Evolutionary conservation across 1,140 invertebrate species (phyloP).

Genomic region (Drosophila willistoni): DNA sequence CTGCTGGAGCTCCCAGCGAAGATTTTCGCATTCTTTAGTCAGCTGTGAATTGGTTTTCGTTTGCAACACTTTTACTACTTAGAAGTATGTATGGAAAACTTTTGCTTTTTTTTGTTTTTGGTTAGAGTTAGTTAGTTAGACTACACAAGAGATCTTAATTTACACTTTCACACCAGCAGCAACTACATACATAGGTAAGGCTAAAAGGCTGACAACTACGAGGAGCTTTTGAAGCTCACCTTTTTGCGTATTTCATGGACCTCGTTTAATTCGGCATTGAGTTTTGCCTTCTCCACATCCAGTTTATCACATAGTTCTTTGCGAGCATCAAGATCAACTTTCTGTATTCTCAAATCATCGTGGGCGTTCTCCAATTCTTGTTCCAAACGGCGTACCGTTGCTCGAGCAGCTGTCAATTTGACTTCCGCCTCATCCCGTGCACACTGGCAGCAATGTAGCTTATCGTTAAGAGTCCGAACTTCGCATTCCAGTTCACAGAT

Average conservation of each 20-base stretch:
- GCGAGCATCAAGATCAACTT: conserved; percentile 70
- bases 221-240: conserved; percentile 49
- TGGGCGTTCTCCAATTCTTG: conserved; percentile 54
- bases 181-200: too few relatives aligned
- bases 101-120: neutral
- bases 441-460: conserved; percentile 53
- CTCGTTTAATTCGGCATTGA: conserved; percentile 76
- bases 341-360: conserved; percentile 56
- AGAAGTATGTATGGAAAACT: neutral
- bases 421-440: conserved; percentile 57
- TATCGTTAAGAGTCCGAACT: conserved; percentile 54
- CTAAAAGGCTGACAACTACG: conserved; percentile 6
- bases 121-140: neutral
- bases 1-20: conserved; percentile 60
- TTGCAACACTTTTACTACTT: conserved; percentile 11
- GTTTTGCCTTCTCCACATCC: conserved; percentile 70
- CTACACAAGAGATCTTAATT: neutral
- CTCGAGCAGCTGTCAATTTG: conserved; percentile 46
- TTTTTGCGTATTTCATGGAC: conserved; percentile 64
- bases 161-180: neutral
- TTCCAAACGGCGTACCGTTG: conserved; percentile 50
- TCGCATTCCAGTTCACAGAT: conserved; percentile 72
- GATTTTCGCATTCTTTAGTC: conserved; percentile 53
- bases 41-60: conserved; percentile 36
- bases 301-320: conserved; percentile 78